These are phyloP conservation scores for Podarcis muralis DNA, from an alignment of 2,113 vertebrate species.

Conservation along the genomic window DNA sequence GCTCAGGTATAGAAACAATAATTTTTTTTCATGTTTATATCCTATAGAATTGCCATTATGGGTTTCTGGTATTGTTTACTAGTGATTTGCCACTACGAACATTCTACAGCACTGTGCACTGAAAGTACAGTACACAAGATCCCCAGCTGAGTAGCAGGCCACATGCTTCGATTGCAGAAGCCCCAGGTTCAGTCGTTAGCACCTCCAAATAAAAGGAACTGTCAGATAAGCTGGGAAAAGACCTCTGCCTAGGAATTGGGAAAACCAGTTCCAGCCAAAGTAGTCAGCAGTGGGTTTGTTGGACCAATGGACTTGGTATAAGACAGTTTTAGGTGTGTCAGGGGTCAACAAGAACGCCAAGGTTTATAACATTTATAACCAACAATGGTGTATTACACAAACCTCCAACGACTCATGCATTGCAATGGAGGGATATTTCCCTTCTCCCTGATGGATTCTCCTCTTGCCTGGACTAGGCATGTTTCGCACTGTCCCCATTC, in stretches of 20 bases:
- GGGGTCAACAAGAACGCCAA: too few species aligned
- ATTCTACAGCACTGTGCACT: neutral
- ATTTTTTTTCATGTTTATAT: neutral
- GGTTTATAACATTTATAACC: too few species aligned
- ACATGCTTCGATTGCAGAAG: neutral
- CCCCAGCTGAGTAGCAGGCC: neutral
- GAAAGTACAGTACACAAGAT: neutral
- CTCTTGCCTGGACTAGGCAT: too few species aligned
- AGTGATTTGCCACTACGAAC: neutral
- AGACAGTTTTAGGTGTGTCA: neutral
- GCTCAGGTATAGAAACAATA: conserved; percentile 73
- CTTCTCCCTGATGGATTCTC: too few species aligned
- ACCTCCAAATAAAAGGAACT: neutral
- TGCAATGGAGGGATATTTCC: too few species aligned
- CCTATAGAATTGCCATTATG: neutral
- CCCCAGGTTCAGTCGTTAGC: neutral
- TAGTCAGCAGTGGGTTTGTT: neutral
- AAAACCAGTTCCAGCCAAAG: neutral
- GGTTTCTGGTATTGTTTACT: neutral
- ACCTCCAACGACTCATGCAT: too few species aligned
- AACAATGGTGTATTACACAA: too few species aligned
- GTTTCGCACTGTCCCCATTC: too few species aligned
- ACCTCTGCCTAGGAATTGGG: too few species aligned
- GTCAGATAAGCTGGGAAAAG: neutral
- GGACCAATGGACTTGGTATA: neutral